phyloP scores from a whole-genome alignment of 2,797 vertebrate species.

The Rhynchonycteris naso region DNA sequence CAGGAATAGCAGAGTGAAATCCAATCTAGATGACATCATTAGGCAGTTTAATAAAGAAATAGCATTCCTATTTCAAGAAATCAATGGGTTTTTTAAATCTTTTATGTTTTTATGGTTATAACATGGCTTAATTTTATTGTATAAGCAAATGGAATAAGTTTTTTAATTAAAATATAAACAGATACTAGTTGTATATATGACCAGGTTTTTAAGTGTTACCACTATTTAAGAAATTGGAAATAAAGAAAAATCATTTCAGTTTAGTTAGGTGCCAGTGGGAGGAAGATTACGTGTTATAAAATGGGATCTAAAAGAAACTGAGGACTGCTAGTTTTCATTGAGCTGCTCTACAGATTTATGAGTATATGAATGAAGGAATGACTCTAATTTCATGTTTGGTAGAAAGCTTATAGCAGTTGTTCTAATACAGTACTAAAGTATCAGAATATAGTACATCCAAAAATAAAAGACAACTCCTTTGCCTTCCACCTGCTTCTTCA shows the following conservation, averaged over 20 bases:
- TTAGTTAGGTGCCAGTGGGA: not conserved
- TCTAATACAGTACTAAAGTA: not conserved
- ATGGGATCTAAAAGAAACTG: not conserved
- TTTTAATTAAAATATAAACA: slow-evolving; percentile 1
- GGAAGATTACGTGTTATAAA: not conserved
- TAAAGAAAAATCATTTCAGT: not conserved
- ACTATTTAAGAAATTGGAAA: not conserved
- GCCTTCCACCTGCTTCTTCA: slow-evolving; percentile 43
- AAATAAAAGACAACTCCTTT: not conserved
- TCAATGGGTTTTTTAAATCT: not conserved
- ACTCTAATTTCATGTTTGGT: not conserved
- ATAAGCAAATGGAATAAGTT: not conserved
- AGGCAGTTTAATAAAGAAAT: not conserved
- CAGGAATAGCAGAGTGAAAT: not conserved
- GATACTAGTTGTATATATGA: not conserved
- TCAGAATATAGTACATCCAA: not conserved
- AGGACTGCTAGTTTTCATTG: not conserved
- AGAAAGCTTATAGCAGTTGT: not conserved
- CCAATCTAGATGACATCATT: not conserved
- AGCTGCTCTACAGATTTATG: not conserved
- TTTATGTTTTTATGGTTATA: not conserved
- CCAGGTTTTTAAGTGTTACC: not conserved
- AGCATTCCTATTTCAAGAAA: not conserved
- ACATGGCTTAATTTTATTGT: not conserved
- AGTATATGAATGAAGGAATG: not conserved